Percentiles rank a stretch among this genome's conserved stretches.
Conservation (phyloP, 2,797 vertebrate genomes). For the Parauchenoglanis ngamensis region DNA sequence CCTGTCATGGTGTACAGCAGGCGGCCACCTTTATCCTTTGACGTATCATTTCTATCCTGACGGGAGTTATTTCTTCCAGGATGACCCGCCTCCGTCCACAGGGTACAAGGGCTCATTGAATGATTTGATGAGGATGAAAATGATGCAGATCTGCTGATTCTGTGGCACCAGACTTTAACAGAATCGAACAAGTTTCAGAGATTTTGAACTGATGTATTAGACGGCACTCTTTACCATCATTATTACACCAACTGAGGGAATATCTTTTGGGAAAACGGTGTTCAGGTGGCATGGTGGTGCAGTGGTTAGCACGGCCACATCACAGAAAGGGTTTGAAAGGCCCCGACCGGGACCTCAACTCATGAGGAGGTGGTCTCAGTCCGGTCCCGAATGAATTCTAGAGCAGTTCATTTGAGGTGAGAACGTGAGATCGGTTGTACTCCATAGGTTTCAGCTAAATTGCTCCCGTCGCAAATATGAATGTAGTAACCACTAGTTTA, state of each 20-base stretch:
- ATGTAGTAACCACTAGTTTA: too few relatives aligned
- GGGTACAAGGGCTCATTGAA: background rate
- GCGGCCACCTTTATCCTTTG: background rate
- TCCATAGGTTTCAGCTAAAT: too few relatives aligned
- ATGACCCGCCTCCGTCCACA: background rate
- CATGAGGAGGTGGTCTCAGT: too few relatives aligned
- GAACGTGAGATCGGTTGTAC: too few relatives aligned
- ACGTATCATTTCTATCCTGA: background rate
- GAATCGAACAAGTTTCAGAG: background rate
- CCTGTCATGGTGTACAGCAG: background rate
- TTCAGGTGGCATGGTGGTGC: background rate
- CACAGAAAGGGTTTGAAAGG: too few relatives aligned
- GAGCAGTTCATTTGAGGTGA: too few relatives aligned
- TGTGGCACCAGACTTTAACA: background rate
- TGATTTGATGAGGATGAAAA: background rate
- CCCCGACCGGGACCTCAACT: too few relatives aligned
- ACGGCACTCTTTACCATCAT: background rate
- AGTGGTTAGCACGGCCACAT: too few relatives aligned
- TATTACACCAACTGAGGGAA: background rate
- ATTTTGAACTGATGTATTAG: background rate
- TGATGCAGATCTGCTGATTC: background rate
- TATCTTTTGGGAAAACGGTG: background rate
- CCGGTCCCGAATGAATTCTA: too few relatives aligned
- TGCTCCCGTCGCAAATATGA: too few relatives aligned
- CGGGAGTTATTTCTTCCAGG: background rate